Percentiles rank a stretch among this genome's conserved stretches.
Evolutionary conservation across 1,140 invertebrate genomes (phyloP).

Genomic region (Drosophila repletoides): DNA sequence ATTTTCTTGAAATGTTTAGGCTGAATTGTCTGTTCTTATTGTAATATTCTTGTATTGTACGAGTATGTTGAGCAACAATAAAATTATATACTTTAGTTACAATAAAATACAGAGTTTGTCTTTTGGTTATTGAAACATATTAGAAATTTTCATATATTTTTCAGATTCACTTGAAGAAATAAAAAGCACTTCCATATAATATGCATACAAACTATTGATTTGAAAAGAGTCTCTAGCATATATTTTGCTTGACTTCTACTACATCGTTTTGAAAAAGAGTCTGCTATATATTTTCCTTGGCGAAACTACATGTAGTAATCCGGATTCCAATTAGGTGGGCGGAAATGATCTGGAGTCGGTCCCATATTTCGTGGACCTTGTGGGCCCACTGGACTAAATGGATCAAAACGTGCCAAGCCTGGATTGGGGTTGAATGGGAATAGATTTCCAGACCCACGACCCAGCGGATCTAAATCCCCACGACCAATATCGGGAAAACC

Average conservation of each 20-base stretch:
- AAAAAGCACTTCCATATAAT: neutral
- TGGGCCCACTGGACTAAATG: conserved; percentile 87
- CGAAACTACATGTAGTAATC: conserved; percentile 70
- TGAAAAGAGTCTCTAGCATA: no score
- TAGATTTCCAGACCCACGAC: conserved; percentile 88
- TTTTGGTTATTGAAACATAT: neutral
- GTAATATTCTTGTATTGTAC: conserved; percentile 21
- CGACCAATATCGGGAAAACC: conserved; percentile 85
- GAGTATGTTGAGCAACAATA: conserved; percentile 43
- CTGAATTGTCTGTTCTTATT: conserved; percentile 39
- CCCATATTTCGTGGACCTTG: conserved; percentile 57
- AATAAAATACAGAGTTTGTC: conserved; percentile 1
- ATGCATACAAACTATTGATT: conserved; percentile 52
- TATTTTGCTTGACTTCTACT: neutral
- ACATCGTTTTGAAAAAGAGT: no score
- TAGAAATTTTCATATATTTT: conserved; percentile 3
- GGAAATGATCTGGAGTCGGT: conserved; percentile 89
- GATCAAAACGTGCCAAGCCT: conserved; percentile 88
- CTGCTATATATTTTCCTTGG: neutral
- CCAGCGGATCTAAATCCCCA: conserved; percentile 90
- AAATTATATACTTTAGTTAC: conserved; percentile 30
- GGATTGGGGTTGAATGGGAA: conserved; percentile 83
- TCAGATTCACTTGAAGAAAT: neutral
- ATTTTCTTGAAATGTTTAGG: conserved; percentile 24
- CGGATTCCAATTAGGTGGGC: conserved; percentile 83